A percentile compares a stretch with the other conserved stretches of the same genome.
These are phyloP conservation scores for Beaufortia kweichowensis DNA, from an alignment of 2,113 vertebrate genomes.

Conservation along the genomic window DNA sequence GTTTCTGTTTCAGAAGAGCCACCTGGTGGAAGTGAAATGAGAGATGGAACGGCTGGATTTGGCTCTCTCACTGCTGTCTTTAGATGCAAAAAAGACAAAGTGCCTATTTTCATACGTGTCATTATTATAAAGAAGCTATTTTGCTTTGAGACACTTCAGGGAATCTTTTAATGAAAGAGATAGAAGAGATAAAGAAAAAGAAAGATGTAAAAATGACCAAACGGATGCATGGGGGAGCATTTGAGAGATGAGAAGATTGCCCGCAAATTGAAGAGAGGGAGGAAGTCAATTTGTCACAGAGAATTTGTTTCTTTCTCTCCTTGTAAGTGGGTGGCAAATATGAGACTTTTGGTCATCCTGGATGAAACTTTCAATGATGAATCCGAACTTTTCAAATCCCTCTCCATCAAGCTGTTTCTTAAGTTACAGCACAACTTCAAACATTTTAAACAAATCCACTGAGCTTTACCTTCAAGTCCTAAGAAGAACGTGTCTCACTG, in stretches of 20 bases:
- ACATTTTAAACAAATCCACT: slow-evolving; percentile 45
- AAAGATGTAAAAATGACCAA: slow-evolving; percentile 32
- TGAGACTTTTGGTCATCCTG: slow-evolving; percentile 15
- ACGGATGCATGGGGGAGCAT: background rate
- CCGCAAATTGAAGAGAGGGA: background rate
- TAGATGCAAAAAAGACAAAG: slow-evolving; percentile 31
- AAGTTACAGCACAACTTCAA: slow-evolving; percentile 44
- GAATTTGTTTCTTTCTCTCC: background rate
- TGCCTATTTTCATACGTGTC: slow-evolving; percentile 31
- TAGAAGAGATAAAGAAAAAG: background rate
- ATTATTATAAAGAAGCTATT: slow-evolving; percentile 33
- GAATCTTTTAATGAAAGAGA: slow-evolving; percentile 11
- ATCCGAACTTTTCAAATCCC: slow-evolving; percentile 40
- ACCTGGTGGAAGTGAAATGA: slow-evolving; percentile 31
- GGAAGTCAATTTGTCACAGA: background rate
- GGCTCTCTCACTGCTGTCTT: slow-evolving; percentile 21
- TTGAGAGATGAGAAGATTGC: background rate
- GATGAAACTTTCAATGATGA: slow-evolving; percentile 41
- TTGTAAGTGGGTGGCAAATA: slow-evolving; percentile 16
- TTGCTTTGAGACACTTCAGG: slow-evolving; percentile 20
- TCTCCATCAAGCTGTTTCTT: slow-evolving; percentile 23
- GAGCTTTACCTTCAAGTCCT: slow-evolving; percentile 27
- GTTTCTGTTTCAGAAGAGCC: slow-evolving; percentile 44
- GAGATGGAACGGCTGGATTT: slow-evolving; percentile 32
- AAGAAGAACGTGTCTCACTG: slow-evolving; percentile 19